Base-by-base conservation (phyloP, 2,797 vertebrate genomes). In the Tapirus indicus region DNA sequence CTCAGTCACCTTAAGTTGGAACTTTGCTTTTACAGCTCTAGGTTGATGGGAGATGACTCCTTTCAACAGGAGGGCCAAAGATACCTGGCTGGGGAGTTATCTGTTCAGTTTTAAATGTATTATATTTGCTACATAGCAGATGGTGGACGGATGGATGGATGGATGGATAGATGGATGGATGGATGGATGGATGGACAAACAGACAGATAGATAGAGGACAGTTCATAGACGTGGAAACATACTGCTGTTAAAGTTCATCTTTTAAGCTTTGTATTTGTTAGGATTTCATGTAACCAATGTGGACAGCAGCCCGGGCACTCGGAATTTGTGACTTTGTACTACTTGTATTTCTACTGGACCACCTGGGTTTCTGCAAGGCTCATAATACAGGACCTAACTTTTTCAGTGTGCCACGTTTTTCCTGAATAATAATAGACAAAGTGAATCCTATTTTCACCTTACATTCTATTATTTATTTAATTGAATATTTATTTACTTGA, bases 391-490 rank as follows among this genome's bases (percentile, higher is more conserved):
- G 68, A 77, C 32, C 16, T 49, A 44, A 38, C 16, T 13, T 62
- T 56, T 54, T 74, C 20, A 77, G 25, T 23, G 6, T 41, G 54
- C 16, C 9, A 0, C 1, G 0, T 54, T 90, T 96, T 71, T 23
- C 41, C 68, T 82, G 78, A 72, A 44, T 77, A 72, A 35, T 54
- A 75, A 84, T 21, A 87, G 44, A 64, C 27, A 23, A 47, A 85
- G 23, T 44, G 9, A 92, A 90, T 62, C 32, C 27, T 60, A 5
- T 58, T 69, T 94, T 96, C 56, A 47, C 44, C 79, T 78, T 88
- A 66, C 44, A 17, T 75, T 93, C 25, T 49, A 35, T 78, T 91
- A 62, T 88, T 91, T 92, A 18, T 82, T 83, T 82, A 74, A 95
- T 41, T 75, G 88, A 54, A 10, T 41, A 35, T 58, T 91, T 79